Percentiles rank a stretch among this genome's conserved stretches.
Evolutionary conservation across 2,797 vertebrate species (phyloP).

Genomic region (Danio tinwini): DNA sequence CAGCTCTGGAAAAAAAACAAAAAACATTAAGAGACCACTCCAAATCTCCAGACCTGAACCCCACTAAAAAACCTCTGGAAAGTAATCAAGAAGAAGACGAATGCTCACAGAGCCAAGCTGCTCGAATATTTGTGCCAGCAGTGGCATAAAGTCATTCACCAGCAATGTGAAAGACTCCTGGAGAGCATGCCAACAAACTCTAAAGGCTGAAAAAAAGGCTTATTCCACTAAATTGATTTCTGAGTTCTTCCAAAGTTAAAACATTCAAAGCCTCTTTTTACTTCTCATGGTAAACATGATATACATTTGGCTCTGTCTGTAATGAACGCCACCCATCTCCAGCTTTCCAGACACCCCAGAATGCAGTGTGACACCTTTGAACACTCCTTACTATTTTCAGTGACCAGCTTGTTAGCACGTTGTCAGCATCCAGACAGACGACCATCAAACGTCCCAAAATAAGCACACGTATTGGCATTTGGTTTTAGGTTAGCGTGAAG

Average conservation of each 20-base stretch:
- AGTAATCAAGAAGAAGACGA: too few species aligned
- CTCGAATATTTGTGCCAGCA: not conserved
- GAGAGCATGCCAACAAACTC: not conserved
- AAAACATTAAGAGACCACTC: too few species aligned
- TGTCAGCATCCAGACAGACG: conserved; percentile 56
- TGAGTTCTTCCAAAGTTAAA: too few species aligned
- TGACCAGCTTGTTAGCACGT: conserved; percentile 61
- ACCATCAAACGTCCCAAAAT: conserved; percentile 45
- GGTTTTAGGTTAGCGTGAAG: conserved; percentile 44
- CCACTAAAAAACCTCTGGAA: too few species aligned
- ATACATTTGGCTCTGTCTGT: not conserved
- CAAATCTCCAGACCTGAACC: too few species aligned
- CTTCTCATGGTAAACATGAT: too few species aligned
- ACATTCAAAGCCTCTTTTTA: too few species aligned
- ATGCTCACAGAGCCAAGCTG: not conserved
- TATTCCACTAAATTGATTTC: too few species aligned
- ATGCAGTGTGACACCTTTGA: conserved; percentile 51
- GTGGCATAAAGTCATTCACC: not conserved
- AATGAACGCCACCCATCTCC: conserved; percentile 14
- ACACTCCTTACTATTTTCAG: conserved; percentile 57
- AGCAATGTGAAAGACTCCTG: not conserved
- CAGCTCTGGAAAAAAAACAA: too few species aligned
- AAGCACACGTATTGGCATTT: conserved; percentile 40
- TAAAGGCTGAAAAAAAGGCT: not conserved
- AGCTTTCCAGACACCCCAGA: conserved; percentile 41